Evolutionary conservation across 2,888 invertebrate species (phyloP).

Genomic region (Cylindroiulus punctatus): DNA sequence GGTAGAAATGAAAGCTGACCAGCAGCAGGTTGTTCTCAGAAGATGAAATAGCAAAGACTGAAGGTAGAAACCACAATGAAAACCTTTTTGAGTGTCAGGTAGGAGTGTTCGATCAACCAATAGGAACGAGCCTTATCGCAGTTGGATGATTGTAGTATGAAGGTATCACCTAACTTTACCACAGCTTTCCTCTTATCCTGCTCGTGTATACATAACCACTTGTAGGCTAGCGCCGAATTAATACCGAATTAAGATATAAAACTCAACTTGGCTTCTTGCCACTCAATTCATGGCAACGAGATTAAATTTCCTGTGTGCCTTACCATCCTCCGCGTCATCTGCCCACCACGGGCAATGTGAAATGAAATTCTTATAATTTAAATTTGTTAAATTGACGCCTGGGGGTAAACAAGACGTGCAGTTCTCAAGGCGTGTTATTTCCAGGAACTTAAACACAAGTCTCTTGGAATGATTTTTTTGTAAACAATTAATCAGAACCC

Average conservation of each 20-base stretch:
- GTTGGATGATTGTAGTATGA: background rate
- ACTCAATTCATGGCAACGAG: background rate
- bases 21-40: background rate
- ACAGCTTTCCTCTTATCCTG: background rate
- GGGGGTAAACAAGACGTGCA: background rate
- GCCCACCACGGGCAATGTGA: background rate
- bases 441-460: background rate
- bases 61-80: background rate
- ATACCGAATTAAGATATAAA: background rate
- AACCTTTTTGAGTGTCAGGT: constrained; percentile 6
- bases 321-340: background rate
- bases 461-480: too few species aligned
- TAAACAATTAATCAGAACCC: too few species aligned
- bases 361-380: background rate
- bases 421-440: background rate
- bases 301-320: constrained; percentile 22
- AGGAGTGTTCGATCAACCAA: constrained; percentile 2
- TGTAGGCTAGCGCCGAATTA: background rate
- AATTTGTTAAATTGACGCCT: background rate
- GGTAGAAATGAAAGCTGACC: background rate
- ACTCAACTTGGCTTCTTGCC: background rate
- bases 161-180: background rate
- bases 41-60: background rate
- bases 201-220: background rate
- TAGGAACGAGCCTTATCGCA: background rate